phyloP scores from a whole-genome alignment of 2,888 invertebrate species.

The Neocrepidodera transversa region DNA sequence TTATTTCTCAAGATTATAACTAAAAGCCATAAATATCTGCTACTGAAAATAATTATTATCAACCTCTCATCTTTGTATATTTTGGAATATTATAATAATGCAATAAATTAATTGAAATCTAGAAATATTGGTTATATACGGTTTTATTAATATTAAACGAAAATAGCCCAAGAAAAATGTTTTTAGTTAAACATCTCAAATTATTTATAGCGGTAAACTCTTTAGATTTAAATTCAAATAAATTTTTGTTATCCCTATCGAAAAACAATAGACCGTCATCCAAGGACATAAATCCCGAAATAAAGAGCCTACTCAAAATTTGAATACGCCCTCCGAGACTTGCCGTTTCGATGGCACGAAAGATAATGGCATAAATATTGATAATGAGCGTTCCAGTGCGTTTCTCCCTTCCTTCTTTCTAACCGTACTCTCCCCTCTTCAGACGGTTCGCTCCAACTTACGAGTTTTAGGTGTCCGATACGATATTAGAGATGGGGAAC shows the following conservation, averaged over 20 bases:
- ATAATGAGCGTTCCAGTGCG: slow-evolving; percentile 42
- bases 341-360: slow-evolving; percentile 35
- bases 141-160: no score
- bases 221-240: no score
- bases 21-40: no score
- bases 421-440: slow-evolving; percentile 17
- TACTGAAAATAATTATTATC: no score
- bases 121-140: no score
- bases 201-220: no score
- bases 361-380: slow-evolving; percentile 42
- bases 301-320: slow-evolving; percentile 37
- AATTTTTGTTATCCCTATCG: slow-evolving; percentile 21
- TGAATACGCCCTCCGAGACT: slow-evolving; percentile 33
- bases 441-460: slow-evolving; percentile 13
- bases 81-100: no score
- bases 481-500: slow-evolving; percentile 15
- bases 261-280: slow-evolving; percentile 25
- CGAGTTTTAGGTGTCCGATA: slow-evolving; percentile 15
- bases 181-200: no score
- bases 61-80: no score
- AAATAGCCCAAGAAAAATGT: no score
- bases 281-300: slow-evolving; percentile 28
- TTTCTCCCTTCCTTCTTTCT: slow-evolving; percentile 27
- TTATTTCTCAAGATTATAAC: no score
- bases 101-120: no score